Evolutionary conservation across 2,113 vertebrate species (phyloP).

Genomic region (Cryptomyrus ogoouensis): DNA sequence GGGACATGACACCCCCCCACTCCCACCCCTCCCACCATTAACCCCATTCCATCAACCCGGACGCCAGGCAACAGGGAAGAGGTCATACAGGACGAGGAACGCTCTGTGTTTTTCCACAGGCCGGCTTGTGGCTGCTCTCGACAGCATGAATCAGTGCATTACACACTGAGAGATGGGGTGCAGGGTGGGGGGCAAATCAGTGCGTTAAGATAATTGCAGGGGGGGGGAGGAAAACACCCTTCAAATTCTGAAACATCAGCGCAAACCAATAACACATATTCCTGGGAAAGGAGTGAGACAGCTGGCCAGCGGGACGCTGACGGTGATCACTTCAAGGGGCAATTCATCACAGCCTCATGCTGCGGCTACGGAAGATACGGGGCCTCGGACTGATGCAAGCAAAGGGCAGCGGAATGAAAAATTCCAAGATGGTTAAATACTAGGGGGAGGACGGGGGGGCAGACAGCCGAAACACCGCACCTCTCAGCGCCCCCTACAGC

Average conservation of each 20-base stretch:
- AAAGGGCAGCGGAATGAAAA: background rate
- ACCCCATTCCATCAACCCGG: slow-evolving; percentile 7
- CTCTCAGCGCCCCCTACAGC: background rate
- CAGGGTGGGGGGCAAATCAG: no score
- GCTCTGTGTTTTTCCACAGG: background rate
- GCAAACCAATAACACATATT: background rate
- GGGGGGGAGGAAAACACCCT: background rate
- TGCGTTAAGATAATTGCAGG: background rate
- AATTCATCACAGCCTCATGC: background rate
- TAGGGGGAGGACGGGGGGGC: background rate
- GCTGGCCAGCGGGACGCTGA: background rate
- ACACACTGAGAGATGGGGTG: background rate
- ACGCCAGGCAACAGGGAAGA: background rate
- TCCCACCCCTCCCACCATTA: background rate
- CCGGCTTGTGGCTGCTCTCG: background rate
- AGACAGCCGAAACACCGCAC: background rate
- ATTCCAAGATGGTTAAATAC: background rate
- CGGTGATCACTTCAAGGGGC: background rate
- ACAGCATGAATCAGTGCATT: background rate
- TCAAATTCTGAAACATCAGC: slow-evolving; percentile 2
- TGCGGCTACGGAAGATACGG: background rate
- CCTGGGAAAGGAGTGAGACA: background rate
- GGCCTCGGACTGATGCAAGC: slow-evolving; percentile 1
- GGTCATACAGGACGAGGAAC: background rate
- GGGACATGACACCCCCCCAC: background rate